phyloP scores from a whole-genome alignment of 2,888 invertebrate species.

The Criorhina ranunculi region DNA sequence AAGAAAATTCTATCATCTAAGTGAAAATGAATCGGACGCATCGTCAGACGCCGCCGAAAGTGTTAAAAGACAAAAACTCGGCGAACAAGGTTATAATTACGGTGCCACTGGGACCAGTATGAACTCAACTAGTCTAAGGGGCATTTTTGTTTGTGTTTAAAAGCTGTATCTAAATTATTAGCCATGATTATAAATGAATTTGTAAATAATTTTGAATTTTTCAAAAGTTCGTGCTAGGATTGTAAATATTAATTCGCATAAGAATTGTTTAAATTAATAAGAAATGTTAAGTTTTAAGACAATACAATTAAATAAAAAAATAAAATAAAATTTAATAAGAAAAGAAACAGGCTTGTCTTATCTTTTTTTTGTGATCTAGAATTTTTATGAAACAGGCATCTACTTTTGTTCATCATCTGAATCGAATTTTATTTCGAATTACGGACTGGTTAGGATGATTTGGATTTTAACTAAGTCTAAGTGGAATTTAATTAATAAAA shows the following conservation, averaged over 20 bases:
- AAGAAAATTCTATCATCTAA: conserved; percentile 81
- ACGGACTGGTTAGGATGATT: too few relatives aligned
- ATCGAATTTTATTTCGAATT: too few relatives aligned
- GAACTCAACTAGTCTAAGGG: conserved; percentile 81
- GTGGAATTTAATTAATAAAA: too few relatives aligned
- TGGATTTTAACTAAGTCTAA: too few relatives aligned
- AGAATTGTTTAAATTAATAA: background rate
- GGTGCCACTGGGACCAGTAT: conserved; percentile 76
- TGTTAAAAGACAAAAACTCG: conserved; percentile 81
- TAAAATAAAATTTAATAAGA: conserved; percentile 44
- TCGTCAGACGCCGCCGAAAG: conserved; percentile 71
- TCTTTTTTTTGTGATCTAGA: too few relatives aligned
- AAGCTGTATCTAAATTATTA: conserved; percentile 1
- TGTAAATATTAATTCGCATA: conserved; percentile 43
- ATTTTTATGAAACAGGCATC: too few relatives aligned
- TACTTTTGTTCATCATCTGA: too few relatives aligned
- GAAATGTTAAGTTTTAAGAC: conserved; percentile 15
- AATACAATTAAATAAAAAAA: conserved; percentile 33
- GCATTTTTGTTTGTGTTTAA: conserved; percentile 82
- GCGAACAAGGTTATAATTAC: conserved; percentile 73
- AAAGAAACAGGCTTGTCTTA: too few relatives aligned
- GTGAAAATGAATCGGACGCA: conserved; percentile 77
- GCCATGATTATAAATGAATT: conserved; percentile 20
- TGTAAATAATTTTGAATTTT: conserved; percentile 57
- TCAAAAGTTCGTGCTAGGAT: conserved; percentile 28